Evolutionary conservation across 2,113 vertebrate genomes (phyloP), one percentile per base, ranked within the genome.

Genomic region (Origma solitaria): DNA sequence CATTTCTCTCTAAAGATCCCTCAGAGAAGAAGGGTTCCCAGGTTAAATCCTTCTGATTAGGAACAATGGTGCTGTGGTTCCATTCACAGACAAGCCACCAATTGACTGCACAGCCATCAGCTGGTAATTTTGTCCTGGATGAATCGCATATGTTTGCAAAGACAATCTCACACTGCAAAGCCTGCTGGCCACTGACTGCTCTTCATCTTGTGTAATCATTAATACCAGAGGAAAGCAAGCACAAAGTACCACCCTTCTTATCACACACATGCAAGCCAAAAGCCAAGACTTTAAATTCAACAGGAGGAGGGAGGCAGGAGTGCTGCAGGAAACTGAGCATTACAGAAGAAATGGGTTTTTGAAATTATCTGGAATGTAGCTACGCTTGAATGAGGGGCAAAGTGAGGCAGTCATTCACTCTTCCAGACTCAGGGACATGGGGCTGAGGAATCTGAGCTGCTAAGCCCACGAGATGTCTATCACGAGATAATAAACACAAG

Each of bases 401-500:
- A 93, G 54, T 15, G 37, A 86, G 38, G 64, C 45, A 83, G 56
- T 53, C 2, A 1, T 38, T 86, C 37, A 66, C 31, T 73, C 60
- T 57, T 90, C 31, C 27, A 45, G 40, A 92, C 61, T 79, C 49
- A 88, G 80, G 57, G 79, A 75, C 82, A 81, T 28, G 1, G 2
- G 50, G 51, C 86, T 78, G 53, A 90, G 64, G 68, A 93, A 82
- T 88, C 65, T 35, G 76, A 94, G 91, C 56, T 82, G 50, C 58
- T 85, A 92, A 90, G 31, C 25, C 82, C 82, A 87, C 0, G 1
- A 97, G 85, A 90, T 51, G 58, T 86, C 87, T 91, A 77, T 86
- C 90, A 82, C 0, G 4, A 96, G 87, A 82, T 90, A 92, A 94
- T 95, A 93, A 96, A 95, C 85, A 92, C 64, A 78, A 94, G 76